Evolutionary conservation across 2,888 invertebrate genomes (phyloP).

Genomic region (Gryllus longicercus): DNA sequence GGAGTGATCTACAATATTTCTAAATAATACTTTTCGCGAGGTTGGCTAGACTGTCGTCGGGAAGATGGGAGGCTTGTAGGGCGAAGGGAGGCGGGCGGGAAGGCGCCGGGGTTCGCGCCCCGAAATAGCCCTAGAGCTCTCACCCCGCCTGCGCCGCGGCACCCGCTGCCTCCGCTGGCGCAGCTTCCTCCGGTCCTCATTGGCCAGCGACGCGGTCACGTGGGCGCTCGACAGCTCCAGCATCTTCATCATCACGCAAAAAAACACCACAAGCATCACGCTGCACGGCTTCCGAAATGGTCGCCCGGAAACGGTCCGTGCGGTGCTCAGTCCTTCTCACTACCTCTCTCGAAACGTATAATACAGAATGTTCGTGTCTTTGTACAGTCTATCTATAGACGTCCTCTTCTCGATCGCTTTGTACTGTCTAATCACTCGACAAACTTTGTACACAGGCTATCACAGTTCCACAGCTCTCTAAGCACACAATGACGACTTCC

Average conservation of each 20-base stretch:
- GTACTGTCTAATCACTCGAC: no score
- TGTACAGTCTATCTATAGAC: background rate
- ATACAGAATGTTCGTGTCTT: background rate
- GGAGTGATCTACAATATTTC: no score
- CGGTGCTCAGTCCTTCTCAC: background rate
- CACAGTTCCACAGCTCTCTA: background rate
- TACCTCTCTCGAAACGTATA: background rate
- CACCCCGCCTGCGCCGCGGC: background rate
- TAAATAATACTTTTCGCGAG: background rate
- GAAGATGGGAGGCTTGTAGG: background rate
- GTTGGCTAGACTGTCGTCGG: background rate
- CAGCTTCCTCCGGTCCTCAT: background rate
- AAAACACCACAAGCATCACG: conserved; percentile 54
- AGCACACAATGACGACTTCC: no score
- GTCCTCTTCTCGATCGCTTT: no score
- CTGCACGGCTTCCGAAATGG: background rate
- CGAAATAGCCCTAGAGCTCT: background rate
- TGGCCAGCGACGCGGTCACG: conserved; percentile 4
- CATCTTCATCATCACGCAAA: conserved; percentile 62
- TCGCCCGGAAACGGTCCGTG: no score
- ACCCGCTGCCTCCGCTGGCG: background rate
- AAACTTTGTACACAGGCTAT: background rate
- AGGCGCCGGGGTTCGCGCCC: background rate
- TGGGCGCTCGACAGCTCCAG: conserved; percentile 52
- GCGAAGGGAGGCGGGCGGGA: background rate